Percentiles rank a stretch among this genome's conserved stretches.
Conservation (phyloP, 2,797 vertebrate genomes). For the Craterocephalus amniculus region DNA sequence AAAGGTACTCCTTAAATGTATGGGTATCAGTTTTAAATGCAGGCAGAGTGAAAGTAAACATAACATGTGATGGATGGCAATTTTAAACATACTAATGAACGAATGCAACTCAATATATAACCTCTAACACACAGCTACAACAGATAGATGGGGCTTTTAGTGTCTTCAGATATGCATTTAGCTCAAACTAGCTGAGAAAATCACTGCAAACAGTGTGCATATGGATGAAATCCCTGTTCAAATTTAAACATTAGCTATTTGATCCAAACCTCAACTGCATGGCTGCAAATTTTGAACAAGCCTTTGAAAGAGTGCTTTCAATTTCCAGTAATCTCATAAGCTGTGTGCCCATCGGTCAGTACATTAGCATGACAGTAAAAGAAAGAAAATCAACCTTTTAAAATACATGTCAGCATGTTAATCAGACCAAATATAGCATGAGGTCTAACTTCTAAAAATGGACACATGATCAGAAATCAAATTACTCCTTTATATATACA, state of each 20-base stretch:
- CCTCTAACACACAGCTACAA: neutral
- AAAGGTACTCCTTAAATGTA: neutral
- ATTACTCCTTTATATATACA: too few relatives aligned
- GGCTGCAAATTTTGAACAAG: neutral
- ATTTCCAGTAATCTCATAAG: too few relatives aligned
- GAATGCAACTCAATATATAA: neutral
- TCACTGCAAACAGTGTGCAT: constrained; percentile 13
- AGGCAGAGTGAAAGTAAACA: constrained; percentile 24
- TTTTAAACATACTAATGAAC: constrained; percentile 10
- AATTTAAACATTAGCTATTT: constrained; percentile 5
- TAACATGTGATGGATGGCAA: neutral
- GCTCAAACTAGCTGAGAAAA: neutral
- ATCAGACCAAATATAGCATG: too few relatives aligned
- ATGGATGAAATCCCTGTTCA: neutral
- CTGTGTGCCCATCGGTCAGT: too few relatives aligned
- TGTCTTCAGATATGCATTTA: constrained; percentile 6
- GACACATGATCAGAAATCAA: too few relatives aligned
- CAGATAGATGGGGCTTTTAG: neutral
- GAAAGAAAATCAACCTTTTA: too few relatives aligned
- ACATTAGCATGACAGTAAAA: too few relatives aligned
- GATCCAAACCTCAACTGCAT: neutral
- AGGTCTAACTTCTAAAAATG: too few relatives aligned
- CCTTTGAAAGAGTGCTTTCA: neutral
- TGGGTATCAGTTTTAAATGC: constrained; percentile 3
- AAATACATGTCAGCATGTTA: too few relatives aligned